Evolutionary conservation across 2,113 vertebrate species (phyloP).

Genomic region (Macroglossus sobrinus): DNA sequence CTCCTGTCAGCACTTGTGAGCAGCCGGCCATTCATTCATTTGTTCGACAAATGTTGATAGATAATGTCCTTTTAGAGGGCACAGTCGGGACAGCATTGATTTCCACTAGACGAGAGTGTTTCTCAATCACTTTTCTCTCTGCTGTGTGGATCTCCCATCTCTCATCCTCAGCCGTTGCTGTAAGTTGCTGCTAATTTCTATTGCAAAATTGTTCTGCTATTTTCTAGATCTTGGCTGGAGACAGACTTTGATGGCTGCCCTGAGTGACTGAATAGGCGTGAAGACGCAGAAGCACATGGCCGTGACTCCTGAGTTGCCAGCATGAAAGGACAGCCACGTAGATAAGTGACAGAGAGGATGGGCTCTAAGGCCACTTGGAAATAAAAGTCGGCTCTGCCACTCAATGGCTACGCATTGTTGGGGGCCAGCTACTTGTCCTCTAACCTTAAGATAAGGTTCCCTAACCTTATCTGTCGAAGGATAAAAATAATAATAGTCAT

Average conservation of each 20-base stretch:
- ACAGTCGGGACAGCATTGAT: not conserved
- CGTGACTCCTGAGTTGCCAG: not conserved
- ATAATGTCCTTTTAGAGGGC: not conserved
- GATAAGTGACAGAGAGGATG: fast-evolving
- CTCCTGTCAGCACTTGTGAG: not conserved
- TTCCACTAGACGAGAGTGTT: not conserved
- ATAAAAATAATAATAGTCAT: not conserved
- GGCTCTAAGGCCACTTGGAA: not conserved
- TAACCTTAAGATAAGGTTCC: not conserved
- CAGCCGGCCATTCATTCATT: not conserved
- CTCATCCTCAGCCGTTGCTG: not conserved
- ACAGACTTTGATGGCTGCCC: not conserved
- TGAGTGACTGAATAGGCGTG: not conserved
- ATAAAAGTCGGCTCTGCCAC: not conserved
- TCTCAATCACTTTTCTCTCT: not conserved
- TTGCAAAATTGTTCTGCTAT: not conserved
- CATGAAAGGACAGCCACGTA: not conserved
- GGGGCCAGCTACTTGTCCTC: not conserved
- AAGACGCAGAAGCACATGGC: not conserved
- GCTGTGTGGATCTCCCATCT: not conserved
- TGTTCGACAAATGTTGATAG: not conserved
- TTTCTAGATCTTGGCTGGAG: not conserved
- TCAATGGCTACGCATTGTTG: not conserved
- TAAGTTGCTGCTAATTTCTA: not conserved
- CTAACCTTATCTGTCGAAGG: not conserved